Base-by-base conservation (phyloP, 2,888 invertebrate species). In the Athripsodes cinereus region DNA sequence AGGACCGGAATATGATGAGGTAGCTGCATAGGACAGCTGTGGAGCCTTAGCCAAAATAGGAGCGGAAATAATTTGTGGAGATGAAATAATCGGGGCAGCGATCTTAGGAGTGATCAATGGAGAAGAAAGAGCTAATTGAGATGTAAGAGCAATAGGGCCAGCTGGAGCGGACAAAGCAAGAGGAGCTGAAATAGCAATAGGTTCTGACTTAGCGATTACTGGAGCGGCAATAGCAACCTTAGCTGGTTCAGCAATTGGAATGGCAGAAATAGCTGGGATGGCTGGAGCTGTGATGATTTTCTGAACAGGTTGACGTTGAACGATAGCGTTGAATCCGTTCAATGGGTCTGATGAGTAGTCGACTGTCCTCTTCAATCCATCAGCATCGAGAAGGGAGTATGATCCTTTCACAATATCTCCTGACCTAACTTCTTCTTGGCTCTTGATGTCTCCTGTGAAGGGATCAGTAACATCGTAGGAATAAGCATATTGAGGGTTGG, bases 311-410 rank as follows among this genome's bases (percentile, higher is more conserved):
- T 71, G 72, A 71, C 73, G 53, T 71, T 74, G 49, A 2, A 82
- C 82, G 11, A 81, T 65, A 62, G 81, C 81, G 35, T 71, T 71
- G 66, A 72, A 72, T 56, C 82, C 81, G 60, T 80, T 73, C 60
- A 80, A 73, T 57, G 78, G 74, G 20, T 56, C 55, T 11, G 55
- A 19, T 2, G 55, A 50, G 19, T 56, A 56, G 26, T 56, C 50
- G n/a, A 56, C 55, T 2, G 55, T 56, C 20, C 55, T 22, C 18
- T 51, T 50, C 47, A 52, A 50, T 13, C 71, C 71, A 64, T 71
- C 71, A 49, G 71, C 62, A 48, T 71, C 71, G 21, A 61, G 61
- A 26, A 71, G 64, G 54, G 69, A 53, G 49, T 55, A 57, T 22
- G 53, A 53, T 21, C 58, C 58, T 13, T 46, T 18, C 22, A 58